phyloP scores from a whole-genome alignment of 2,797 vertebrate species.

The Gymnopithys bicolor region DNA sequence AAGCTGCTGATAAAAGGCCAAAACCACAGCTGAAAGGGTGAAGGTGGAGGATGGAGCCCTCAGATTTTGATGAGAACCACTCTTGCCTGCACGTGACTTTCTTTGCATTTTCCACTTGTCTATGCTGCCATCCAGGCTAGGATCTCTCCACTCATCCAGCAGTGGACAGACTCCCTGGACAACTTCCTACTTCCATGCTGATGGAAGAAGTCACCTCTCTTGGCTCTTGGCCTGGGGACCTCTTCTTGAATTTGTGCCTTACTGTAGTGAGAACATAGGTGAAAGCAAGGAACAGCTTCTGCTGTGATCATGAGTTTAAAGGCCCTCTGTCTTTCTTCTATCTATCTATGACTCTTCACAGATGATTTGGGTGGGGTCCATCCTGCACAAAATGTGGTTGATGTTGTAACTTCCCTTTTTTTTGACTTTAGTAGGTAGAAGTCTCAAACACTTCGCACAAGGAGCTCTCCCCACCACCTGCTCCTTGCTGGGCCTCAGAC shows the following conservation, averaged over 20 bases:
- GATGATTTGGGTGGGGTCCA: constrained; percentile 62
- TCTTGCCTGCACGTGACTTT: not conserved
- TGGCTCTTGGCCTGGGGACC: not conserved
- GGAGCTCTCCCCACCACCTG: not conserved
- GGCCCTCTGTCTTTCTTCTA: not conserved
- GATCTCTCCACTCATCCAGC: not conserved
- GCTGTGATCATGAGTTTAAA: not conserved
- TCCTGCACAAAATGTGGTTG: constrained; percentile 36
- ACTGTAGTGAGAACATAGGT: not conserved
- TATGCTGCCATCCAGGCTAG: not conserved
- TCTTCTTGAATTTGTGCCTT: not conserved
- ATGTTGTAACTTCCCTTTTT: constrained; percentile 64
- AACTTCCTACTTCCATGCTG: not conserved
- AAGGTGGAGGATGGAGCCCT: not conserved
- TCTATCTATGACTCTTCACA: not conserved
- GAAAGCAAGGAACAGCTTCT: not conserved
- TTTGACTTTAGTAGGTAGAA: constrained; percentile 40
- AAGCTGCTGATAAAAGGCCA: not conserved
- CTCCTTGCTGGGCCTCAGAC: not conserved
- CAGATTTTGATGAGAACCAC: not conserved
- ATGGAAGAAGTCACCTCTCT: not conserved
- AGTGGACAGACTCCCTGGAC: not conserved
- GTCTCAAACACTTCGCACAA: not conserved
- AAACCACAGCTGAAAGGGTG: not conserved
- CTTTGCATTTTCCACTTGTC: not conserved